phyloP scores from a whole-genome alignment of 2,888 invertebrate genomes.

The Drosophila pegasa region DNA sequence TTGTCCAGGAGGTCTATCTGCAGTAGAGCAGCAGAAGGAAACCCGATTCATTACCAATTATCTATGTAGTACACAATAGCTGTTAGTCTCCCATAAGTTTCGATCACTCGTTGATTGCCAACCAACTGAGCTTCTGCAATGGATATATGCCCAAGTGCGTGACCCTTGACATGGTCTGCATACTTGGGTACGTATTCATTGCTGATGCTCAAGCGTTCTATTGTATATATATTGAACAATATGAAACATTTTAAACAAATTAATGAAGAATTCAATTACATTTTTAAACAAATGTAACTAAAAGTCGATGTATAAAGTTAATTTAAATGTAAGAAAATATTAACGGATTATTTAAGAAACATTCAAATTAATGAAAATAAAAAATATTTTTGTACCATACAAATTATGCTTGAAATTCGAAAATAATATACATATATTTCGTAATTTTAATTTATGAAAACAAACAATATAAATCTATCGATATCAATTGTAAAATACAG shows the following conservation, averaged over 20 bases:
- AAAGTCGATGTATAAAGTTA: conserved; percentile 44
- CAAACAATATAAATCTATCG: conserved; percentile 31
- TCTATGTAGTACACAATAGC: conserved; percentile 20
- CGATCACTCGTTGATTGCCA: conserved; percentile 17
- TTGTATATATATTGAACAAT: conserved; percentile 42
- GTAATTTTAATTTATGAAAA: conserved; percentile 20
- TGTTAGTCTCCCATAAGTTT: conserved; percentile 30
- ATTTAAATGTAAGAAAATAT: conserved; percentile 26
- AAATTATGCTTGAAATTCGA: conserved; percentile 51
- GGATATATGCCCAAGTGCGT: conserved; percentile 3
- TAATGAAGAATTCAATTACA: conserved; percentile 17
- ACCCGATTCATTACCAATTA: conserved; percentile 10
- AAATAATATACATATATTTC: conserved; percentile 20
- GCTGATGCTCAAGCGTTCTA: conserved; percentile 6
- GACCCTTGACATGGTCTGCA: background rate
- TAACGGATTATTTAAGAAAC: conserved; percentile 34
- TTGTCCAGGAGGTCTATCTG: conserved; percentile 82
- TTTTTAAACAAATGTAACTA: conserved; percentile 16
- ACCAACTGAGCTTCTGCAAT: conserved; percentile 12
- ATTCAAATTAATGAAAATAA: conserved; percentile 10
- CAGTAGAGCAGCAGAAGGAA: conserved; percentile 51
- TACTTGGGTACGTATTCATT: conserved; percentile 7
- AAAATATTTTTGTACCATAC: conserved; percentile 68
- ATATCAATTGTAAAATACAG: conserved; percentile 60
- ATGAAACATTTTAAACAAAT: conserved; percentile 13